phyloP scores from a whole-genome alignment of 1,140 invertebrate genomes.

The Potamilus streckersoni region DNA sequence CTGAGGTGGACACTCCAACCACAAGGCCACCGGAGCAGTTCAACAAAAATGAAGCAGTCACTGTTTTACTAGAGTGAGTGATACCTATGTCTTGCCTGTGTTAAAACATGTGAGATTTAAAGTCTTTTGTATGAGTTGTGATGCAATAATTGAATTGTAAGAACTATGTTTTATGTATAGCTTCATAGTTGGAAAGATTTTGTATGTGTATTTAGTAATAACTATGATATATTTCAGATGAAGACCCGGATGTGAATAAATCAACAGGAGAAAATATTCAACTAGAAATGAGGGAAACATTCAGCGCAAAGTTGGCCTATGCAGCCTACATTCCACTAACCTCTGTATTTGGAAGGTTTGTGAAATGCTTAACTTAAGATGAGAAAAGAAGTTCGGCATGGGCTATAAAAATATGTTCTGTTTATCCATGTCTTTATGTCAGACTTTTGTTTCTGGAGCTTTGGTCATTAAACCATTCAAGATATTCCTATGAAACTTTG shows the following conservation, averaged over 20 bases:
- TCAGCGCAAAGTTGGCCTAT: slow-evolving; percentile 86
- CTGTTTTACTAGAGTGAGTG: too few species aligned
- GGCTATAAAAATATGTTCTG: too few species aligned
- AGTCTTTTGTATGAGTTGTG: neutral
- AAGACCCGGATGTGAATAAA: slow-evolving; percentile 22
- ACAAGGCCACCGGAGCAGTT: too few species aligned
- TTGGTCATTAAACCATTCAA: too few species aligned
- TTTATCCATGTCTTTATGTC: too few species aligned
- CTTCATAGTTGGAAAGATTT: neutral
- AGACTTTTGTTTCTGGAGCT: too few species aligned
- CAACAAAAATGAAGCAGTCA: too few species aligned
- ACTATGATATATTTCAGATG: slow-evolving; percentile 24
- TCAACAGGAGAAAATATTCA: slow-evolving; percentile 61
- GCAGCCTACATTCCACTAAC: slow-evolving; percentile 85
- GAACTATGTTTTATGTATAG: neutral
- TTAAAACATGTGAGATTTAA: neutral
- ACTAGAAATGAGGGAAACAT: slow-evolving; percentile 84
- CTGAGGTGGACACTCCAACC: too few species aligned
- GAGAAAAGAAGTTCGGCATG: too few species aligned
- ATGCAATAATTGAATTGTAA: neutral
- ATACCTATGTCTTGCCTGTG: too few species aligned
- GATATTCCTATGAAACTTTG: too few species aligned
- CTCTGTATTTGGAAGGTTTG: slow-evolving; percentile 77
- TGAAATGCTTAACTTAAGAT: neutral
- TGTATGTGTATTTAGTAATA: neutral